A percentile compares a stretch with the other conserved stretches of the same genome.
phyloP scores from a whole-genome alignment of 2,888 invertebrate species.

The Neria commutata region DNA sequence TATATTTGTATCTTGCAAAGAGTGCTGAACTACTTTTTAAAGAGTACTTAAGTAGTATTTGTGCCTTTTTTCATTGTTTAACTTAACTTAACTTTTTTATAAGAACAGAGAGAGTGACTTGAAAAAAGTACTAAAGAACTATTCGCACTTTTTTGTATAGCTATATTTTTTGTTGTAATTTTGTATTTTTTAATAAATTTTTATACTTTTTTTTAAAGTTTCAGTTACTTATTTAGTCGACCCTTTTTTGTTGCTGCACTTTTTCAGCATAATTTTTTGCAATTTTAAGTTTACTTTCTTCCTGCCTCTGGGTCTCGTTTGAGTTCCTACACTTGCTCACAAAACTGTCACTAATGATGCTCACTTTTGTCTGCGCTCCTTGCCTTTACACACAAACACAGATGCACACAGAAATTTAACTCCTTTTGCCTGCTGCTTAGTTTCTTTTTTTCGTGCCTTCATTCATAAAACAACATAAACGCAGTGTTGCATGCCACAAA shows the following conservation, averaged over 20 bases:
- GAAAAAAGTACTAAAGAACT: no score
- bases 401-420: background rate
- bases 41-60: no score
- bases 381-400: background rate
- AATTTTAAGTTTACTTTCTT: background rate
- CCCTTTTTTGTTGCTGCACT: no score
- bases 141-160: no score
- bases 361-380: constrained; percentile 20
- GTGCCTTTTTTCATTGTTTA: no score
- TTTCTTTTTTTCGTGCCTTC: constrained; percentile 23
- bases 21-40: no score
- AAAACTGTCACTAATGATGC: constrained; percentile 23
- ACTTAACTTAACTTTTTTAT: no score
- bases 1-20: no score
- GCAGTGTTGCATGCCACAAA: background rate
- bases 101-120: no score
- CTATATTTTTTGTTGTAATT: no score
- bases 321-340: background rate
- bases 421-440: constrained; percentile 6
- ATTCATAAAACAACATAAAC: constrained; percentile 24
- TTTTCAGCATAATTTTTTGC: constrained; percentile 5
- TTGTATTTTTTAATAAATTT: background rate
- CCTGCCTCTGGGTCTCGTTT: background rate
- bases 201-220: background rate
- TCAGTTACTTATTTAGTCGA: no score